These are phyloP conservation scores for Trachelus troglodyta DNA, from an alignment of 2,888 invertebrate genomes.

Conservation along the genomic window DNA sequence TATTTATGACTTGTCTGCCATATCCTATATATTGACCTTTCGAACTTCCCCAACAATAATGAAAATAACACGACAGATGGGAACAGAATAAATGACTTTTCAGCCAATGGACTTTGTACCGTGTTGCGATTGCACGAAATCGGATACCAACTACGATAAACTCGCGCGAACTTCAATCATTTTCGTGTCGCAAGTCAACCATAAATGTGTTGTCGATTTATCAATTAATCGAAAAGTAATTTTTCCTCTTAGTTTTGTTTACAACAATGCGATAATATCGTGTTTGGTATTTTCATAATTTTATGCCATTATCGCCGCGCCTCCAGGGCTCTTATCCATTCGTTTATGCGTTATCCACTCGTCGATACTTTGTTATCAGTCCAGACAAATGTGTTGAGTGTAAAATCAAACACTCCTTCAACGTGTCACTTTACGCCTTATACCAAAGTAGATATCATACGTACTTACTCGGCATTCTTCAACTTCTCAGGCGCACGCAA, in stretches of 20 bases:
- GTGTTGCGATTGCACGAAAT: neutral
- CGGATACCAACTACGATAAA: neutral
- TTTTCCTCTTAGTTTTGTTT: neutral
- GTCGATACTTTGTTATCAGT: neutral
- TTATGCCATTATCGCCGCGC: neutral
- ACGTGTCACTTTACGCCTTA: neutral
- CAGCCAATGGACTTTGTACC: neutral
- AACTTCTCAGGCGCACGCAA: neutral
- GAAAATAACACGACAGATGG: neutral
- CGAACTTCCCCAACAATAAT: neutral
- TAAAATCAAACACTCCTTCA: neutral
- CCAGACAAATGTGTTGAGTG: neutral
- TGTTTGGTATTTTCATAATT: neutral
- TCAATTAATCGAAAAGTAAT: neutral
- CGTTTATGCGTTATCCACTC: neutral
- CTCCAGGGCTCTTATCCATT: neutral
- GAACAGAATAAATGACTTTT: neutral
- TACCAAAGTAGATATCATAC: neutral
- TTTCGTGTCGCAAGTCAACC: neutral
- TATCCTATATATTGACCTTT: neutral
- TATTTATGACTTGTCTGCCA: neutral
- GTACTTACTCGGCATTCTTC: neutral
- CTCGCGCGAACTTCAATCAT: neutral
- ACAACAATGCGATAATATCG: neutral
- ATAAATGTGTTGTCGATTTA: neutral